Evolutionary conservation across 2,888 invertebrate species (phyloP).

Genomic region (Diaphora mendica): DNA sequence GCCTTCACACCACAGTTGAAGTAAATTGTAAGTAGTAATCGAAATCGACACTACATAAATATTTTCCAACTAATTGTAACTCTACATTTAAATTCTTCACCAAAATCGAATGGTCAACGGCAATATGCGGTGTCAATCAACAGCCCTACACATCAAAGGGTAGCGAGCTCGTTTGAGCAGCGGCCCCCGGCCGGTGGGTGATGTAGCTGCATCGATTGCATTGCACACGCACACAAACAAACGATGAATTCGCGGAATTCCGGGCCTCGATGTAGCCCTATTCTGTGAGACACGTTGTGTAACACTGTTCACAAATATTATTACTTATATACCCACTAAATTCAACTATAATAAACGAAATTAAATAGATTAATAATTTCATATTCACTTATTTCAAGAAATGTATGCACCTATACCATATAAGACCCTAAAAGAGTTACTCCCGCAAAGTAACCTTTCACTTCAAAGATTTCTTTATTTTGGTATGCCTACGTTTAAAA

Average conservation of each 20-base stretch:
- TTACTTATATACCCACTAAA: neutral
- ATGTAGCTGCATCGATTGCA: conserved; percentile 26
- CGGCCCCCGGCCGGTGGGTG: neutral
- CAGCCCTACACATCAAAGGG: conserved; percentile 19
- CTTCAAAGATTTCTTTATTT: neutral
- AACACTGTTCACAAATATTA: neutral
- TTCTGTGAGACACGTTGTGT: conserved; percentile 9
- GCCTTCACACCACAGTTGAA: no score
- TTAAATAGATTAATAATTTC: neutral
- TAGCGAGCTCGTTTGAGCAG: conserved; percentile 14
- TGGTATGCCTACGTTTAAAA: neutral
- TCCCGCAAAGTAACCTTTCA: neutral
- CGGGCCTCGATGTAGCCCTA: conserved; percentile 5
- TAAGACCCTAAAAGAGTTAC: neutral
- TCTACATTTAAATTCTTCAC: neutral
- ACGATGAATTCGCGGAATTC: conserved; percentile 12
- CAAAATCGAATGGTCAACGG: conserved; percentile 4
- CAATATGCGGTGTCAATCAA: conserved; percentile 19
- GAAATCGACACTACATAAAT: neutral
- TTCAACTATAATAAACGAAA: neutral
- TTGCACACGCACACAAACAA: conserved; percentile 15
- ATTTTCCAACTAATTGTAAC: neutral
- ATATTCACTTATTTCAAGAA: neutral
- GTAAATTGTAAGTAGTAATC: neutral
- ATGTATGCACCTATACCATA: neutral